These are phyloP conservation scores for Leptinotarsa defecta DNA, from an alignment of 1,140 invertebrate genomes.

Conservation along the genomic window DNA sequence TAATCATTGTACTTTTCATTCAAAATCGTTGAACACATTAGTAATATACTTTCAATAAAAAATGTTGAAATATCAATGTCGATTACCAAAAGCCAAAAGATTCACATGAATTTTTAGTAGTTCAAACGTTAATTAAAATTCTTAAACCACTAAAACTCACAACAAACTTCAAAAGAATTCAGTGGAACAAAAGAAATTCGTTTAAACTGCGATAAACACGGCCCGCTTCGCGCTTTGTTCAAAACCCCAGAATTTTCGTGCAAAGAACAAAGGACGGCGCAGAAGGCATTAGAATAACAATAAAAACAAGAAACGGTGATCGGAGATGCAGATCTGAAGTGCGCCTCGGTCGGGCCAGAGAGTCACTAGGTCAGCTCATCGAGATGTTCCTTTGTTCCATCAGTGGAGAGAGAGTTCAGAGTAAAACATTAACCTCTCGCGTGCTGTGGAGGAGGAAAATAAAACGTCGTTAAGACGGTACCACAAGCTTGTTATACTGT, in stretches of 20 bases:
- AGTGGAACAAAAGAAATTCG: background rate
- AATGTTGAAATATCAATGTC: too few species aligned
- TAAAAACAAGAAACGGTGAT: slow-evolving; percentile 12
- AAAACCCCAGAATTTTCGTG: slow-evolving; percentile 3
- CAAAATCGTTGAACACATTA: too few species aligned
- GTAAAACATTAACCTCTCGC: slow-evolving; percentile 18
- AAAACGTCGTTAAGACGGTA: background rate
- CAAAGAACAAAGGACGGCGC: background rate
- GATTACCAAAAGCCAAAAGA: too few species aligned
- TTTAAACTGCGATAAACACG: slow-evolving; percentile 1
- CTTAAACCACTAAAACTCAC: too few species aligned
- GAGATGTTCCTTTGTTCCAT: slow-evolving; percentile 25
- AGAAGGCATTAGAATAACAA: slow-evolving; percentile 19
- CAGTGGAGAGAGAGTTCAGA: slow-evolving; percentile 14
- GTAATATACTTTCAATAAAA: too few species aligned
- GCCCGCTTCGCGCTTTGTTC: background rate
- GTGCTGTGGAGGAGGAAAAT: slow-evolving; percentile 1
- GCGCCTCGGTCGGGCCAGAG: slow-evolving; percentile 2
- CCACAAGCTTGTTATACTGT: background rate
- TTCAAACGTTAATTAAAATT: too few species aligned
- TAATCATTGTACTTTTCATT: too few species aligned
- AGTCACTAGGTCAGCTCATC: slow-evolving; percentile 25
- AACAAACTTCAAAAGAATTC: too few species aligned
- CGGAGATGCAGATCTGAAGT: slow-evolving; percentile 7
- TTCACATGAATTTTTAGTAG: too few species aligned